These are phyloP conservation scores for Idaea aversata DNA, from an alignment of 2,888 invertebrate genomes.

Conservation along the genomic window DNA sequence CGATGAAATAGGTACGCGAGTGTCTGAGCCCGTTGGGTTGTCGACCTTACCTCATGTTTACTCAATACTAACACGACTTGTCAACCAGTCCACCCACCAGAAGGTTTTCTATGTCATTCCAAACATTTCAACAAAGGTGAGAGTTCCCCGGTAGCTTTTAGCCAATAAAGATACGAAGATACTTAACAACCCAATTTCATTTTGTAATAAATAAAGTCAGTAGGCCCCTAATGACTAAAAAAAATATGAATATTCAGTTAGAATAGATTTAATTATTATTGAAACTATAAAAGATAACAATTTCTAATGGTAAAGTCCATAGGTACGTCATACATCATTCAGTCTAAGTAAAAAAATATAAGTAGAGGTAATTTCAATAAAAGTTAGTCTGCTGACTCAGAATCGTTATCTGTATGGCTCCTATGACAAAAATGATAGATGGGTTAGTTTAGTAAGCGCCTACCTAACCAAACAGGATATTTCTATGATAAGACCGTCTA, in stretches of 20 bases:
- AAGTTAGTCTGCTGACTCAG: constrained; percentile 32
- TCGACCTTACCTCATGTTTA: constrained; percentile 65
- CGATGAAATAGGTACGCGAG: constrained; percentile 43
- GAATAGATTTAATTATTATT: background rate
- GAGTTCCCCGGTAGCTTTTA: constrained; percentile 41
- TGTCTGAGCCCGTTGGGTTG: constrained; percentile 50
- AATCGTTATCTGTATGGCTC: constrained; percentile 57
- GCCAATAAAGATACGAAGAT: constrained; percentile 13
- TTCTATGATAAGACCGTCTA: constrained; percentile 63
- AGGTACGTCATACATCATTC: background rate
- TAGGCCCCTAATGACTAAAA: background rate
- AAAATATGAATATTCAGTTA: background rate
- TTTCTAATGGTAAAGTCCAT: background rate
- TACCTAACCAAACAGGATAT: constrained; percentile 67
- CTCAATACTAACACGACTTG: constrained; percentile 47
- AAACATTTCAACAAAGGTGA: constrained; percentile 47
- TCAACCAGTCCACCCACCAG: constrained; percentile 75
- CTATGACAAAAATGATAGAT: constrained; percentile 73
- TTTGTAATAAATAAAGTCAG: background rate
- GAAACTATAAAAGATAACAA: background rate
- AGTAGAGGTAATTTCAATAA: background rate
- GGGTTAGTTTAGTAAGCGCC: constrained; percentile 61
- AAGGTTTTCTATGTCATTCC: constrained; percentile 59
- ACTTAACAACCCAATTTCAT: constrained; percentile 12
- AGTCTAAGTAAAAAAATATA: background rate